Percentiles rank a stretch among this genome's conserved stretches.
These are phyloP conservation scores for Escarpia spicata DNA, from an alignment of 2,888 invertebrate species.

Conservation along the genomic window DNA sequence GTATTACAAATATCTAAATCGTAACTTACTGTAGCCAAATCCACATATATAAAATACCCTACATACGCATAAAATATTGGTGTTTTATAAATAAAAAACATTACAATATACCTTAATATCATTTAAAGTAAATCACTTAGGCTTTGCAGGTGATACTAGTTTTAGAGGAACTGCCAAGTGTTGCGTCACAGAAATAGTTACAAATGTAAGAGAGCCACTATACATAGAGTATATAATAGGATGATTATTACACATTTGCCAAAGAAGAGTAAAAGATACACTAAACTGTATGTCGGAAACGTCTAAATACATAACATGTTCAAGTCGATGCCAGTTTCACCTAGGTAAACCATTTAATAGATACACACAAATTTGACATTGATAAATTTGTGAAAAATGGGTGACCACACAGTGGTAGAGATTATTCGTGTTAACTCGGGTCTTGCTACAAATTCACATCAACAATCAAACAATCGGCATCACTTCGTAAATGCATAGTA, in stretches of 20 bases:
- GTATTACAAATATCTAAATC: not conserved
- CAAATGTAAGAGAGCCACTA: not conserved
- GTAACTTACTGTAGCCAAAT: not conserved
- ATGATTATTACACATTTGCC: not conserved
- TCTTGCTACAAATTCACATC: not conserved
- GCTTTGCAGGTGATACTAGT: too few relatives aligned
- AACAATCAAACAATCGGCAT: not conserved
- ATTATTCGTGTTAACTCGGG: not conserved
- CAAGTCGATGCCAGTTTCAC: not conserved
- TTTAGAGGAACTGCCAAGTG: not conserved
- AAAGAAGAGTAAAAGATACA: not conserved
- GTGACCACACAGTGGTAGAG: not conserved
- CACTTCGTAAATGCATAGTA: too few relatives aligned
- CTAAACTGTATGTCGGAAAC: not conserved
- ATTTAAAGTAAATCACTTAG: not conserved
- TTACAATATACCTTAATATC: not conserved
- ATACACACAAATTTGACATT: not conserved
- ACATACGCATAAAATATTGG: not conserved
- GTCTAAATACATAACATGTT: not conserved
- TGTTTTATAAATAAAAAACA: not conserved
- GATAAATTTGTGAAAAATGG: not conserved
- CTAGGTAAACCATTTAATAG: not conserved
- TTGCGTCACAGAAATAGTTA: not conserved
- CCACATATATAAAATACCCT: not conserved
- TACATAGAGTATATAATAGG: not conserved